Base-by-base conservation (phyloP, 1,140 invertebrate genomes). In the Brachystomella parvula region DNA sequence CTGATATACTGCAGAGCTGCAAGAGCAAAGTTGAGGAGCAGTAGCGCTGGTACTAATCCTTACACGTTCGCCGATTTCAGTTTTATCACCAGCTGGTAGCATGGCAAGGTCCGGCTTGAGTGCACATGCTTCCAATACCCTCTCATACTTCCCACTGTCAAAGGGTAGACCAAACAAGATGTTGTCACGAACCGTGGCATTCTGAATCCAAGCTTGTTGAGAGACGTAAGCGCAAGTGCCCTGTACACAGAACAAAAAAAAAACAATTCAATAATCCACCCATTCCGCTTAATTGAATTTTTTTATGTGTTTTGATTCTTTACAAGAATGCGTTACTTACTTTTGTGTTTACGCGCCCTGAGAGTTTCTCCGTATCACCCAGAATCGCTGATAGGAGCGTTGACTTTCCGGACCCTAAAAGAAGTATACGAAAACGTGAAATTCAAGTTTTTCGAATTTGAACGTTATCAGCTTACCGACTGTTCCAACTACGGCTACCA, bases 41-140 rank as follows among this genome's bases (percentile, higher is more conserved):
- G n/a, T n/a, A n/a, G n/a, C n/a, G n/a, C n/a, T n/a, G n/a, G n/a
- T n/a, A n/a, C n/a, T 28, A 39, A 30, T 6, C 21, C 6, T 47
- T 68, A 75, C 88, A 79, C 94, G 92, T 80, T 94, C 92, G 65
- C 92, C 92, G 70, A 94, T 94, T 81, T 95, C 92, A 0, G 92
- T 95, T 74, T 86, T 82, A 81, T 95, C 92, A 1, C 91, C 90
- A 1, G 85, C 91, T 3, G 91, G 90, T 33, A 95, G 76, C 79
- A 94, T 90, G 56, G 89, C 86, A 61, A 94, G 84, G 79, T 95
- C 92, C 0, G 88, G 83, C 70, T 83, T 85, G 30, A 95, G 80
- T 1, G 91, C 90, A 76, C 92, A 94, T 2, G 87, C 86, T 70
- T 89, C 85, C 53, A 97, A 83, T 2, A 95, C 86, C 66, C 84